Conservation (phyloP, 2,113 vertebrate genomes). For the Epinephelus cyanopodus region DNA sequence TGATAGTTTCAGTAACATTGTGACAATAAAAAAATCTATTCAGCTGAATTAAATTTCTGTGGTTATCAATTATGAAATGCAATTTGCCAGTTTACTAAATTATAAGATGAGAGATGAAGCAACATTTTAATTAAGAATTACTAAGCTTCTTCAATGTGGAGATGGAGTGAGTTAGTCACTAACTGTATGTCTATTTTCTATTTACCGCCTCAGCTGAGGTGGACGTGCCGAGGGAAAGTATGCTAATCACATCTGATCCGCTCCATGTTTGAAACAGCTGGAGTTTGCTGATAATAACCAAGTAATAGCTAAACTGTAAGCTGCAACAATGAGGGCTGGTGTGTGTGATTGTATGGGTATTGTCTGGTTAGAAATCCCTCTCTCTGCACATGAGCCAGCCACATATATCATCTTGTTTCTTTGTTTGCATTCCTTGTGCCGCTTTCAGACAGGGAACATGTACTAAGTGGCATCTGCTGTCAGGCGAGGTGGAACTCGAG, state of each 20-base stretch:
- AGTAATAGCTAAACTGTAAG: constrained; percentile 25
- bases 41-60: background rate
- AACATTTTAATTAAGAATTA: constrained; percentile 22
- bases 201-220: constrained; percentile 32
- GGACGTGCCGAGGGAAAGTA: background rate
- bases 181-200: constrained; percentile 20
- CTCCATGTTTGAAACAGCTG: constrained; percentile 38
- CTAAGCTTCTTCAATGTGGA: constrained; percentile 7
- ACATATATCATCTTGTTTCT: constrained; percentile 18
- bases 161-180: constrained; percentile 11
- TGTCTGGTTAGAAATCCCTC: constrained; percentile 5
- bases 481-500: background rate
- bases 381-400: constrained; percentile 3
- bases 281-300: constrained; percentile 35
- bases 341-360: background rate
- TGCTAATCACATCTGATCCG: constrained; percentile 37
- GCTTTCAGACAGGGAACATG: constrained; percentile 21
- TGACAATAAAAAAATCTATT: constrained; percentile 3
- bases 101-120: background rate
- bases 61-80: background rate
- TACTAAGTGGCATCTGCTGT: constrained; percentile 30
- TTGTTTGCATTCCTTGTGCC: constrained; percentile 25
- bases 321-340: background rate
- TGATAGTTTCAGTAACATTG: constrained; percentile 1
- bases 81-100: background rate